These are phyloP conservation scores for Potorous gilbertii DNA, from an alignment of 2,797 vertebrate genomes.

Conservation along the genomic window DNA sequence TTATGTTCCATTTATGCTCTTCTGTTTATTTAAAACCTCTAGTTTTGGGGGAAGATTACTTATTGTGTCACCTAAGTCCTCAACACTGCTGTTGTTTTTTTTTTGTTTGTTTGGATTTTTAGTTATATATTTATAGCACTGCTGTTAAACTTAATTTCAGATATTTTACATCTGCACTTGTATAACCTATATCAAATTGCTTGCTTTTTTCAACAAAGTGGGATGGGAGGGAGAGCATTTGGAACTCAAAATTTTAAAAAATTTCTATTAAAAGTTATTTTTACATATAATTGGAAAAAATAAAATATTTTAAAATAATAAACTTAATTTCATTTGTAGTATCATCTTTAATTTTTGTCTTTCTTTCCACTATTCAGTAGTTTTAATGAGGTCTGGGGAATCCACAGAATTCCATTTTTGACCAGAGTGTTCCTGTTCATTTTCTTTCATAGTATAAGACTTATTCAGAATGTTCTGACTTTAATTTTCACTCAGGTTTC, in stretches of 20 bases:
- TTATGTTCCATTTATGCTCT: neutral
- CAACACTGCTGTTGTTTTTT: neutral
- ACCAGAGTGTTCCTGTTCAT: neutral
- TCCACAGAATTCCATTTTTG: neutral
- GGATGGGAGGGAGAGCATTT: neutral
- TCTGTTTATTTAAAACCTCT: neutral
- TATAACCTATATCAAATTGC: neutral
- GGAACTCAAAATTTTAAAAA: neutral
- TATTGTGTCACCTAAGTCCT: neutral
- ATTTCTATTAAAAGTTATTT: too few relatives aligned
- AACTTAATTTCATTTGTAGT: neutral
- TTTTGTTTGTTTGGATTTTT: neutral
- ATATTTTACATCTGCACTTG: neutral
- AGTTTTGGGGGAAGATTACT: neutral
- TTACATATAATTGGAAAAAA: neutral
- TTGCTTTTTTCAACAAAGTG: neutral
- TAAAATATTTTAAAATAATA: neutral
- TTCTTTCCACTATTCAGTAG: neutral
- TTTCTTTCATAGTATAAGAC: neutral
- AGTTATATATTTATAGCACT: neutral
- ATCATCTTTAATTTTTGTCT: neutral
- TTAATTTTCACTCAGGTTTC: neutral
- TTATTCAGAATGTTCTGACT: neutral
- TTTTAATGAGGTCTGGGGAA: neutral
- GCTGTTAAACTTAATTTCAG: neutral